Conservation (phyloP, 2,797 vertebrate species). For the Eulemur rubriventer region DNA sequence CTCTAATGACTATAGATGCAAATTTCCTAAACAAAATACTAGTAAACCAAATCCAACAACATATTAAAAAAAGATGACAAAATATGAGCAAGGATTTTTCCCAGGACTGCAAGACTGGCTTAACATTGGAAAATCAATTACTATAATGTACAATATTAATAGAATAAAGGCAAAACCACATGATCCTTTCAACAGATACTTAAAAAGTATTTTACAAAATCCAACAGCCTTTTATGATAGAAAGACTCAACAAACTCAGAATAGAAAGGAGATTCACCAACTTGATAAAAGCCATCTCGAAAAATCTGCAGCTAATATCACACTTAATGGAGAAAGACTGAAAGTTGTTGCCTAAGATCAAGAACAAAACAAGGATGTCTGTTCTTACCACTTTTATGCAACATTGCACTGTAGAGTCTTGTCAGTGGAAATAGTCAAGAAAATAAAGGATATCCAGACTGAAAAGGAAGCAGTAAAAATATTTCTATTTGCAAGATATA, state of each 20-base stretch:
- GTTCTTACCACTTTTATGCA: not conserved
- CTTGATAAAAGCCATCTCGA: not conserved
- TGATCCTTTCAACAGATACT: not conserved
- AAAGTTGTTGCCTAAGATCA: not conserved
- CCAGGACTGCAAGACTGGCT: not conserved
- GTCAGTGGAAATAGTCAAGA: not conserved
- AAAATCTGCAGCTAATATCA: not conserved
- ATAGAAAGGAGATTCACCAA: not conserved
- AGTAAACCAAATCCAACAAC: not conserved
- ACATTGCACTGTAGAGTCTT: not conserved
- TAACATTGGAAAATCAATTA: not conserved
- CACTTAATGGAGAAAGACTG: not conserved
- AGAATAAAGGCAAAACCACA: not conserved
- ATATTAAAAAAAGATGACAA: not conserved
- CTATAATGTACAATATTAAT: not conserved
- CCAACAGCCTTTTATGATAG: not conserved
- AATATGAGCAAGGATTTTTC: not conserved
- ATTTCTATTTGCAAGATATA: not conserved
- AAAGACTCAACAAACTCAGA: not conserved
- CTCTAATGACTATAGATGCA: not conserved
- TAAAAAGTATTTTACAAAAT: not conserved
- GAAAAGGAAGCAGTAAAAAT: not conserved
- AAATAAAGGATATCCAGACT: not conserved
- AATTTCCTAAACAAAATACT: not conserved
- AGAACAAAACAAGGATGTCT: not conserved